Conservation (phyloP, 2,797 vertebrate species). For the Poeciliopsis gracilis region DNA sequence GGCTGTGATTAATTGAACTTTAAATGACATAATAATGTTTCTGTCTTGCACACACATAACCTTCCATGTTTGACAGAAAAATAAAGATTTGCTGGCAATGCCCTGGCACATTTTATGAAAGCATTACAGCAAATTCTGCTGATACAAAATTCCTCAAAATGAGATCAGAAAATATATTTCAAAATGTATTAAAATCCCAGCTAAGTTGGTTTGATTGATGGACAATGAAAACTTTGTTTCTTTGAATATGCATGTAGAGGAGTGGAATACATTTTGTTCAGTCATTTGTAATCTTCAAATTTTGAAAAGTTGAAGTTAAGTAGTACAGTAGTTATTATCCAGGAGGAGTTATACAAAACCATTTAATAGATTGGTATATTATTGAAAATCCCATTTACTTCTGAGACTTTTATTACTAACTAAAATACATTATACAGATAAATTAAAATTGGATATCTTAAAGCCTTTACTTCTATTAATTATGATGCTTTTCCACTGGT, state of each 20-base stretch:
- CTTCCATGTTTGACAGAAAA: background rate
- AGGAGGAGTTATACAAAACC: background rate
- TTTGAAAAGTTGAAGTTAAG: background rate
- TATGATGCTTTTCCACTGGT: no score
- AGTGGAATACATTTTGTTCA: background rate
- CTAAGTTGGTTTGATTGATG: background rate
- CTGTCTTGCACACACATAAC: constrained; percentile 7
- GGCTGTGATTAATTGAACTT: constrained; percentile 21
- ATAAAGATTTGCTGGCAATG: background rate
- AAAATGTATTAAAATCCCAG: background rate
- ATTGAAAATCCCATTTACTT: no score
- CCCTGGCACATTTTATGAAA: background rate
- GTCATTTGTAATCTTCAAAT: background rate
- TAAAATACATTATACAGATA: no score
- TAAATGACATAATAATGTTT: constrained; percentile 22
- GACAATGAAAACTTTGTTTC: background rate
- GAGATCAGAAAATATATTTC: background rate
- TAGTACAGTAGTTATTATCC: background rate
- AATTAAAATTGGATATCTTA: no score
- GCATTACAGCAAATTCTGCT: background rate
- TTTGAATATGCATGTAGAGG: background rate
- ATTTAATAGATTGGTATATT: no score
- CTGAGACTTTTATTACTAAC: no score
- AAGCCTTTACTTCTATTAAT: no score
- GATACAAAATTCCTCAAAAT: background rate